Base-by-base conservation (phyloP, 1,140 invertebrate species). In the Hyles euphorbiae region DNA sequence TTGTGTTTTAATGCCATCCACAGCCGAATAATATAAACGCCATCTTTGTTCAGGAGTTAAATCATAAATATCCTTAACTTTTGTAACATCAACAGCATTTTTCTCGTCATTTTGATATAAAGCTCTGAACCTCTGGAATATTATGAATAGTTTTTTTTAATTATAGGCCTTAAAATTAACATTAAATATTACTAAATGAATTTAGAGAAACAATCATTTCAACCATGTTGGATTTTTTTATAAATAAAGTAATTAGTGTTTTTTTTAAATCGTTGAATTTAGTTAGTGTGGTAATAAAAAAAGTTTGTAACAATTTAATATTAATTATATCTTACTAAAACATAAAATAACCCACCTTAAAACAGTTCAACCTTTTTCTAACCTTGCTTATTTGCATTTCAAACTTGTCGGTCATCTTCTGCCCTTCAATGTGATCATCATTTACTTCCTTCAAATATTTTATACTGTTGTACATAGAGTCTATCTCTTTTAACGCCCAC, bases 381-480 rank as follows among this genome's bases (percentile, higher is more conserved):
- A 82, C 47, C 61, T 58, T 81, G 2, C 58, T 51, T 34, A 83
- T 78, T 59, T 81, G 62, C 6, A 48, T 56, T 53, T 78, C 40
- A 54, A 86, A 80, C 51, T 75, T 78, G 7, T 70, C 65, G n/a
- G 57, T 69, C 68, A 81, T 81, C n/a, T 62, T 72, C 48, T 73
- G 34, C 5, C 54, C 48, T 36, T 79, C 66, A 4, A 59, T 56
- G n/a, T 63, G 51, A 52, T 80, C 61, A 56, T 80, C 69, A 0
- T 71, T 78, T 0, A 81, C 50, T 68, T 83, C 75, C 51, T 72
- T 73, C 1, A 83, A 56, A 58, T 75, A 80, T 60, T 72, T 75
- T 6, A 81, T 78, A 56, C 68, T 83, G 49, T 78, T 76, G 5
- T 60, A 54, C 72, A 86, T 72, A 3, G 74, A 78, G 56, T 83